These are phyloP conservation scores for Mimumesa dahlbomi DNA, from an alignment of 2,888 invertebrate genomes.

Conservation along the genomic window DNA sequence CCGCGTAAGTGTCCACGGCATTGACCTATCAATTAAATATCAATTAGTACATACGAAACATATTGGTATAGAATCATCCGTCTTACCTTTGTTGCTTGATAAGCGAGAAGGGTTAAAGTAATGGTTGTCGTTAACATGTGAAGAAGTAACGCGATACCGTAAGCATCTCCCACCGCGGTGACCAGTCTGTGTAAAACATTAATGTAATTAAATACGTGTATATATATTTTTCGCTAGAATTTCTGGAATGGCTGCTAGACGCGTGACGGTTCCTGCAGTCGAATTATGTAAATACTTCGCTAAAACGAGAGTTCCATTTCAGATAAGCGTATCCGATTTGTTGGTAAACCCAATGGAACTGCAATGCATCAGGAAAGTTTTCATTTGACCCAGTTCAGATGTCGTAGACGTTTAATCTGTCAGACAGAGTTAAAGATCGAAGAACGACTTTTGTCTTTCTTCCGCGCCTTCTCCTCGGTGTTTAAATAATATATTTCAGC, in stretches of 20 bases:
- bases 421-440: conserved; percentile 21
- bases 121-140: conserved; percentile 94
- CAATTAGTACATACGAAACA: conserved; percentile 29
- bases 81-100: conserved; percentile 91
- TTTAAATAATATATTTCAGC: conserved; percentile 19
- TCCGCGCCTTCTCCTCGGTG: neutral
- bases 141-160: conserved; percentile 90
- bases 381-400: conserved; percentile 38
- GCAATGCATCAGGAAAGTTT: conserved; percentile 28
- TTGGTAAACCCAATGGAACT: conserved; percentile 3
- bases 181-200: conserved; percentile 84
- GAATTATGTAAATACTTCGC: no score
- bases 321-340: no score
- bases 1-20: conserved; percentile 89
- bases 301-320: no score
- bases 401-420: conserved; percentile 24
- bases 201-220: conserved; percentile 3
- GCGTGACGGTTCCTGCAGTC: no score
- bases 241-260: no score
- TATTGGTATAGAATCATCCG: neutral
- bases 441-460: conserved; percentile 1
- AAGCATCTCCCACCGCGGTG: conserved; percentile 90
- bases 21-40: conserved; percentile 82
- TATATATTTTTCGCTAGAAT: no score
- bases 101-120: conserved; percentile 90